These are phyloP conservation scores for Stomatorhinus walkeri DNA, from an alignment of 2,797 vertebrate genomes.

Conservation along the genomic window DNA sequence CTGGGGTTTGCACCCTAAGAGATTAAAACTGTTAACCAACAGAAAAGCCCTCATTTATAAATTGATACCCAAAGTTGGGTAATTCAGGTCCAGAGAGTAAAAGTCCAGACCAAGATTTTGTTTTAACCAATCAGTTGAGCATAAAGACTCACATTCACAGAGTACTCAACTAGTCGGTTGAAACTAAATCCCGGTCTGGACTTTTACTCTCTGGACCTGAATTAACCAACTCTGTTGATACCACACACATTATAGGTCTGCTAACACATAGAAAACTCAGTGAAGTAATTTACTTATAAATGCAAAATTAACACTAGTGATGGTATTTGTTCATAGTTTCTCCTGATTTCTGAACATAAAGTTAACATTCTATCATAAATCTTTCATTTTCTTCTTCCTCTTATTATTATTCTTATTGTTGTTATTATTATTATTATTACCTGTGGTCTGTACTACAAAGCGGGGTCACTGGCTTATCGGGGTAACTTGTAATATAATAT, in stretches of 20 bases:
- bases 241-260: neutral
- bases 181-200: neutral
- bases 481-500: too few species aligned
- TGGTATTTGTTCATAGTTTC: neutral
- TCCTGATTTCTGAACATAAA: neutral
- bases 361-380: neutral
- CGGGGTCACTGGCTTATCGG: too few species aligned
- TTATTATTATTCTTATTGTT: neutral
- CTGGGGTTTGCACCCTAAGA: neutral
- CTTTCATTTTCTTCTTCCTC: neutral
- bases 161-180: neutral
- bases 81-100: neutral
- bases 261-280: neutral
- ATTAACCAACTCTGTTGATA: neutral
- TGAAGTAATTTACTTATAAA: neutral
- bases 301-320: neutral
- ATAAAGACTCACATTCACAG: neutral
- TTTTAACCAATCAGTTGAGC: neutral
- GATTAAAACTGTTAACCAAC: neutral
- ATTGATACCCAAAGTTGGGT: neutral
- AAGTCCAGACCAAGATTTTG: neutral
- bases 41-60: neutral
- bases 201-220: neutral
- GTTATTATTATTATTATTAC: neutral
- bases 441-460: neutral